Conservation (phyloP, 1,140 invertebrate species). For the Drosophila guanche region DNA sequence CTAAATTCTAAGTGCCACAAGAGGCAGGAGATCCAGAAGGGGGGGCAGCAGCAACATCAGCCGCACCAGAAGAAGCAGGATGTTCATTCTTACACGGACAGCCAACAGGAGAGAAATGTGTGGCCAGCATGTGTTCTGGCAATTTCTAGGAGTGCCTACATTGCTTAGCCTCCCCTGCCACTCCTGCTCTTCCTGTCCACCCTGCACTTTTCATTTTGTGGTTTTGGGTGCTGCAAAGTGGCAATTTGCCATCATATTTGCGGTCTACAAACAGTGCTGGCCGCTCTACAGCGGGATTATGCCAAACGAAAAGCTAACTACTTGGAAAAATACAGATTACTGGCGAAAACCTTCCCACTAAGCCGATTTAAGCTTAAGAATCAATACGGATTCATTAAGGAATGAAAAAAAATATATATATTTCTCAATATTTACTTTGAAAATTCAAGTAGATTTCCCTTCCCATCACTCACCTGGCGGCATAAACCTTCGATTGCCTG, state of each 20-base stretch:
- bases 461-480: slow-evolving; percentile 87
- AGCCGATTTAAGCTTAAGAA: neutral
- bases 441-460: no score
- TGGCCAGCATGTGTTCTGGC: slow-evolving; percentile 32
- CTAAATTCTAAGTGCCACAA: slow-evolving; percentile 53
- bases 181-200: neutral
- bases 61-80: slow-evolving; percentile 14
- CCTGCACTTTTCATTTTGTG: slow-evolving; percentile 28
- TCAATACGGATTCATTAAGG: no score
- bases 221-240: slow-evolving; percentile 46
- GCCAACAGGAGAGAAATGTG: slow-evolving; percentile 23
- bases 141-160: slow-evolving; percentile 27
- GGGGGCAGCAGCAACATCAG: slow-evolving; percentile 24
- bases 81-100: slow-evolving; percentile 42
- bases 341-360: no score
- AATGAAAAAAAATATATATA: no score
- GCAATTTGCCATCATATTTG: slow-evolving; percentile 70
- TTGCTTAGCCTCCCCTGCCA: neutral
- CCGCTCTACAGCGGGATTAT: slow-evolving; percentile 2
- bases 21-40: slow-evolving; percentile 10
- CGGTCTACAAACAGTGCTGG: slow-evolving; percentile 25
- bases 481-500: slow-evolving; percentile 92
- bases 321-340: slow-evolving; percentile 1
- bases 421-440: neutral
- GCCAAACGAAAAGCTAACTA: neutral